Evolutionary conservation across 2,888 invertebrate species (phyloP), one percentile per base, ranked within the genome.

Genomic region (Tachina fera): DNA sequence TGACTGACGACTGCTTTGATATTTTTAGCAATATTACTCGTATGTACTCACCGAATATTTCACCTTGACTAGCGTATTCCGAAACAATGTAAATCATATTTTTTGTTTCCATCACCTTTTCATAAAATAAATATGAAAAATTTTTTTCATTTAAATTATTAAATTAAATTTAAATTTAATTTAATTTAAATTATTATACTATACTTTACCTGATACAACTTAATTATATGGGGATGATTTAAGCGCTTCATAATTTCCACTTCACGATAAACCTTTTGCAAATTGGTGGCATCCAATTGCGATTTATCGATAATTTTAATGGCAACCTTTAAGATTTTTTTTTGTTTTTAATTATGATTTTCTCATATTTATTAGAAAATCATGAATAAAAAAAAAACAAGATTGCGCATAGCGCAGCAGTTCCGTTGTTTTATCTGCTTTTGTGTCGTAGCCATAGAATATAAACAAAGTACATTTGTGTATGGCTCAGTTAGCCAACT

Each of bases 11-110:
- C 43, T 16, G 6, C n/a, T 43, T 11, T 22, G 3, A 9, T n/a
- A 31, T 31, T 9, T 47, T 13, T 14, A 45, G 1, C 14, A 41
- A 22, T 16, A 22, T 31, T 22, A 87, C 96, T n/a, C n/a, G n/a
- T n/a, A n/a, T n/a, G n/a, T n/a, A n/a, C n/a, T 96, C 93, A 98
- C 98, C 98, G 94, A 99, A 99, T 93, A 99, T 97, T 94, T 99
- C 99, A 89, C 99, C 99, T 93, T 98, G 97, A 92, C 97, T 97
- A 88, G 98, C 99, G 93, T 98, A 99, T 93, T 99, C 99, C 84
- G 98, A 98, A 88, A 99, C 98, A 92, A 99, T 96, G 93, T 98
- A 99, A 92, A 99, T 97, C 97, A 98, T 98, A 93, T 97, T 97
- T 93, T 98, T 98, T 81, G 98, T 98, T 94, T 99, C 98, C 98